Percentiles rank a stretch among this genome's conserved stretches.
phyloP scores from a whole-genome alignment of 2,888 invertebrate genomes.

The Dolomedes plantarius region DNA sequence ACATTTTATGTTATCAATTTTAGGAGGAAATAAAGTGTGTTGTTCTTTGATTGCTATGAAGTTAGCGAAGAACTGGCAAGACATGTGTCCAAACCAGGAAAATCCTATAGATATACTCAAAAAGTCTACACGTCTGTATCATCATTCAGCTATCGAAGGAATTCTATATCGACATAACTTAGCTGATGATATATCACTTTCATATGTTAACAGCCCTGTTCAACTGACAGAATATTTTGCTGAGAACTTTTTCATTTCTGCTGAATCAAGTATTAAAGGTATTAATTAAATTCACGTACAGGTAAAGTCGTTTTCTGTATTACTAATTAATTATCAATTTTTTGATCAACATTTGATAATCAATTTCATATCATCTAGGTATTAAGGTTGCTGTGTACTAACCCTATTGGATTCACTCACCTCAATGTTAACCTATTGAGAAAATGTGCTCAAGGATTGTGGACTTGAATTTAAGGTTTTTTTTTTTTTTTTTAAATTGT shows the following conservation, averaged over 20 bases:
- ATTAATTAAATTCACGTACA: too few species aligned
- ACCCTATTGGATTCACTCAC: too few species aligned
- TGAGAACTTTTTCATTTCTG: constrained; percentile 15
- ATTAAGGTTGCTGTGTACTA: too few species aligned
- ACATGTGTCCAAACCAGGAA: neutral
- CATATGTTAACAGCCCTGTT: constrained; percentile 10
- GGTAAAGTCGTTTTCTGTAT: too few species aligned
- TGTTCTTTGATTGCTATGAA: constrained; percentile 18
- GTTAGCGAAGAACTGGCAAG: constrained; percentile 24
- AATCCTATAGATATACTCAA: neutral
- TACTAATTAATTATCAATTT: too few species aligned
- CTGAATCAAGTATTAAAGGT: constrained; percentile 34
- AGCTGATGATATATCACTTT: constrained; percentile 5
- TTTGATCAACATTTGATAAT: too few species aligned
- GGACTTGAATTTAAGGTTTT: too few species aligned
- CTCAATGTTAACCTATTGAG: too few species aligned
- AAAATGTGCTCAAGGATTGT: too few species aligned
- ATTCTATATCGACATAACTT: constrained; percentile 33
- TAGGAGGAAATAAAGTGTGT: constrained; percentile 48
- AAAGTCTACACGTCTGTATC: constrained; percentile 13
- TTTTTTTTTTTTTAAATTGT: too few species aligned
- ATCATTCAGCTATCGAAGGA: constrained; percentile 28
- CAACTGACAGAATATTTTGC: constrained; percentile 35
- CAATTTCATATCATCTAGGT: too few species aligned
- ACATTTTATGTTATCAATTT: too few species aligned